phyloP scores from a whole-genome alignment of 2,113 vertebrate species.

The Nothobranchius furzeri region DNA sequence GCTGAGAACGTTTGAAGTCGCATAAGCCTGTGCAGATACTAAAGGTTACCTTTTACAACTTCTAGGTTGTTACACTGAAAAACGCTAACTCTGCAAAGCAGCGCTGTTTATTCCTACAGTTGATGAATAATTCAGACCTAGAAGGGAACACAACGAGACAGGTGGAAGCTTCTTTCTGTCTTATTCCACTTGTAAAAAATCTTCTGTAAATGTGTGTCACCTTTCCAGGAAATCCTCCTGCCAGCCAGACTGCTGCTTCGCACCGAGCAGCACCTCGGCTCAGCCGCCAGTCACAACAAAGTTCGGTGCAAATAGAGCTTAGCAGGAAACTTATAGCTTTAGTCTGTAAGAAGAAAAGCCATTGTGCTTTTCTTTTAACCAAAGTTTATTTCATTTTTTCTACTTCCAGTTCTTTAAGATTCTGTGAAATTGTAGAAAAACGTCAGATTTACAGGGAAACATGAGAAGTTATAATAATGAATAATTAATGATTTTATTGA shows the following conservation, averaged over 20 bases:
- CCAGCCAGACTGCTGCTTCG: constrained; percentile 17
- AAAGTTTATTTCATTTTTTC: constrained; percentile 11
- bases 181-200: constrained; percentile 33
- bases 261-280: constrained; percentile 5
- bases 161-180: neutral
- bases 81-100: constrained; percentile 8
- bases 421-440: too few relatives aligned
- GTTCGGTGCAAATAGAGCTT: constrained; percentile 1
- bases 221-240: constrained; percentile 17
- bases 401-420: neutral
- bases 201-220: constrained; percentile 7
- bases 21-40: neutral
- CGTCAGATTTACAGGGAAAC: too few relatives aligned
- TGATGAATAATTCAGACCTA: constrained; percentile 9
- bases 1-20: neutral
- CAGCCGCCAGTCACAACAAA: constrained; percentile 19
- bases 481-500: too few relatives aligned
- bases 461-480: too few relatives aligned
- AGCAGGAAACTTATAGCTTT: neutral
- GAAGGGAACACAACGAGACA: constrained; percentile 9
- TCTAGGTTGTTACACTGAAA: neutral
- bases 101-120: neutral
- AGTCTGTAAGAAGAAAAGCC: constrained; percentile 24
- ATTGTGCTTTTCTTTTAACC: constrained; percentile 15
- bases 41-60: constrained; percentile 5